Percentiles rank a stretch among this genome's conserved stretches.
Conservation (phyloP, 2,113 vertebrate species). For the Python bivittatus region DNA sequence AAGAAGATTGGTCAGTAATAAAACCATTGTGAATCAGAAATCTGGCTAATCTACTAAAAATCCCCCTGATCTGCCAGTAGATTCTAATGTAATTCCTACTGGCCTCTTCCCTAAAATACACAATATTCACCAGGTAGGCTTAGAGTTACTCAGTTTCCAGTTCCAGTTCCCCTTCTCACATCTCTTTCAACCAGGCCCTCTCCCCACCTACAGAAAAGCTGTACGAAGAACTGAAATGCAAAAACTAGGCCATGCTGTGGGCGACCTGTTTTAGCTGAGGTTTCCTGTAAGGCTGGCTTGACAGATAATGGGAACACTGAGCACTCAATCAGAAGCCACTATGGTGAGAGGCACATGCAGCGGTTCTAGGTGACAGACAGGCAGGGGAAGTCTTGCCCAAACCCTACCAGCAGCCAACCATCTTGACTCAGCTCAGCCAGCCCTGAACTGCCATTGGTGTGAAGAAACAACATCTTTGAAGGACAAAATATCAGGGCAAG, state of each 20-base stretch:
- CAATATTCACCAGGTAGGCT: not conserved
- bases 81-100: too few relatives aligned
- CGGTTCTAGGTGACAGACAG: not conserved
- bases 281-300: constrained; percentile 23
- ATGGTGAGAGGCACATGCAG: not conserved
- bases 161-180: not conserved
- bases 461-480: not conserved
- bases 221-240: not conserved
- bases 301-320: not conserved
- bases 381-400: not conserved
- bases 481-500: not conserved
- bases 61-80: not conserved
- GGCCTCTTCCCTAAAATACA: not conserved
- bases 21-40: not conserved
- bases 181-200: not conserved
- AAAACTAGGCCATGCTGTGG: not conserved
- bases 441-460: not conserved
- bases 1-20: not conserved
- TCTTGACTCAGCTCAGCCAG: not conserved
- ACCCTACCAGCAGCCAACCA: not conserved
- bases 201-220: not conserved
- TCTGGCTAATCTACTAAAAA: not conserved
- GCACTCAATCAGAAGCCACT: too few relatives aligned
- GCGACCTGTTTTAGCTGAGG: constrained; percentile 40
- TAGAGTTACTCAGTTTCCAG: not conserved